These are phyloP conservation scores for Chrysogorgia sp. DNA, from an alignment of 92 coral and sea anemone genomes.

Conservation along the genomic window DNA sequence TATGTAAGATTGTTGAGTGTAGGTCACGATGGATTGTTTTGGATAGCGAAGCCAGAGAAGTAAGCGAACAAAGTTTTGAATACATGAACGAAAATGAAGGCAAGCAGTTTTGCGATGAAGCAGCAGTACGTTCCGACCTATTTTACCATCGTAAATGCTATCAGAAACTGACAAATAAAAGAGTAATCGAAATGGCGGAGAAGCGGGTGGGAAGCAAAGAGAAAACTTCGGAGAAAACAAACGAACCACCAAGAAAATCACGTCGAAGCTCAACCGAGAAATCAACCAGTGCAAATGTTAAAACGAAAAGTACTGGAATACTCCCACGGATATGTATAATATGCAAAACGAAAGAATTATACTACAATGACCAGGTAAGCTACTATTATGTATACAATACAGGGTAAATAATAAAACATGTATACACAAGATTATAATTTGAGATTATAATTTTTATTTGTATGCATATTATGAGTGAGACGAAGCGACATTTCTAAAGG, in stretches of 20 bases:
- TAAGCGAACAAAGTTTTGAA: slow-evolving; percentile 8
- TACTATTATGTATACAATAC: too few species aligned
- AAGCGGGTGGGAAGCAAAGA: slow-evolving; percentile 26
- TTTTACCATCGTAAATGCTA: slow-evolving; percentile 40
- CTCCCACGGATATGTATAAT: slow-evolving; percentile 26
- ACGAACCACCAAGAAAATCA: slow-evolving; percentile 40
- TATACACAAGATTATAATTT: neutral
- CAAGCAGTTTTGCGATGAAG: slow-evolving; percentile 2
- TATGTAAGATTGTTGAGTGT: slow-evolving; percentile 33
- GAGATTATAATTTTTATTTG: neutral
- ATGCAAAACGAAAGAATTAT: slow-evolving; percentile 32
- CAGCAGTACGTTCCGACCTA: neutral
- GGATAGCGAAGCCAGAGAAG: slow-evolving; percentile 35
- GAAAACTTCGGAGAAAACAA: neutral
- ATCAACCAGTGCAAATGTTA: slow-evolving; percentile 28
- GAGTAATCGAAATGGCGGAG: slow-evolving; percentile 22
- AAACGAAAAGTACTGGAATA: slow-evolving; percentile 16
- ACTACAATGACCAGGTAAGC: slow-evolving; percentile 22
- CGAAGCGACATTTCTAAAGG: slow-evolving; percentile 1
- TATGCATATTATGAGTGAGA: neutral
- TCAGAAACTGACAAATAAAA: slow-evolving; percentile 5
- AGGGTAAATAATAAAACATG: too few species aligned
- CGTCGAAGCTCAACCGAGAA: slow-evolving; percentile 5
- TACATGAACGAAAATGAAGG: slow-evolving; percentile 3
- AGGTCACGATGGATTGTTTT: slow-evolving; percentile 13